Evolutionary conservation across 1,140 invertebrate species (phyloP).

Genomic region (Plutomurus gul): DNA sequence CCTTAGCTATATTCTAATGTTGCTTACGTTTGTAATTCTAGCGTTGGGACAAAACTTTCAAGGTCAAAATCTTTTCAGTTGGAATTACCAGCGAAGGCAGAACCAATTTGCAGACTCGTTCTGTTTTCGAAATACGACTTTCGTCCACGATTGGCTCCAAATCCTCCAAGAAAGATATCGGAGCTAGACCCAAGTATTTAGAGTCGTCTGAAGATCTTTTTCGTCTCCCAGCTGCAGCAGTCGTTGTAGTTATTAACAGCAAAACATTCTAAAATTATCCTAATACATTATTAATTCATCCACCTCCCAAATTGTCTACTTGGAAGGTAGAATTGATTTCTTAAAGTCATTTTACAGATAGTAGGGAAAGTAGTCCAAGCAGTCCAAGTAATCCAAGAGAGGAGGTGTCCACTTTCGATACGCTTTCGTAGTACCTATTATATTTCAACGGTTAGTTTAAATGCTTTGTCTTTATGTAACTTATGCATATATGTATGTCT

Average conservation of each 20-base stretch:
- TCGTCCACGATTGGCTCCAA: background rate
- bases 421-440: background rate
- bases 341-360: conserved; percentile 21
- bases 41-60: background rate
- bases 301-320: background rate
- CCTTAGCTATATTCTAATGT: background rate
- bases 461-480: background rate
- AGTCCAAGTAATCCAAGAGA: conserved; percentile 48
- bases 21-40: no score
- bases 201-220: background rate
- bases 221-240: conserved; percentile 4
- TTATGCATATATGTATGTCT: background rate
- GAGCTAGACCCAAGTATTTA: background rate
- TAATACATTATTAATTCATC: no score
- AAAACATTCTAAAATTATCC: conserved; percentile 25
- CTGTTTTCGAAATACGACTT: background rate
- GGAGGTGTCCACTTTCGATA: conserved; percentile 42
- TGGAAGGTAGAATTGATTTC: background rate
- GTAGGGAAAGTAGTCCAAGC: conserved; percentile 45
- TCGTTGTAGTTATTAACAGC: conserved; percentile 28
- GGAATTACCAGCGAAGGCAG: conserved; percentile 21
- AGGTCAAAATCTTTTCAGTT: background rate
- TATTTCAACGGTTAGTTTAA: background rate
- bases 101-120: conserved; percentile 22
- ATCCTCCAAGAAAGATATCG: background rate